Evolutionary conservation across 2,797 vertebrate species (phyloP).

Genomic region (Gallinago solitaria): DNA sequence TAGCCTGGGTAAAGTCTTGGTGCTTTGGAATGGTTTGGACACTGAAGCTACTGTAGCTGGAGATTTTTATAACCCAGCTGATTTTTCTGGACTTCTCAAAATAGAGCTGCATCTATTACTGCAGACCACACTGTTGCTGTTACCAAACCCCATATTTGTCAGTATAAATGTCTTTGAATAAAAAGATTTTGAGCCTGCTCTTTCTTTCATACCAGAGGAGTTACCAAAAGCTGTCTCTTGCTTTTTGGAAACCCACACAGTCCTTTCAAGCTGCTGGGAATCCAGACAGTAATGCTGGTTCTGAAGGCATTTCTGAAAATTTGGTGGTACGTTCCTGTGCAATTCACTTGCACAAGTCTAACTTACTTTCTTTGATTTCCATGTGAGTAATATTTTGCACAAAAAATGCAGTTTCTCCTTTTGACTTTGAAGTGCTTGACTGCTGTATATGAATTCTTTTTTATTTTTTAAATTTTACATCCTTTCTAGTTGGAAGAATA

Average conservation of each 20-base stretch:
- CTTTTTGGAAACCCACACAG: background rate
- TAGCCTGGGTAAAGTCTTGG: background rate
- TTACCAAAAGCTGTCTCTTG: background rate
- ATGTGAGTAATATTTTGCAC: background rate
- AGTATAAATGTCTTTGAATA: background rate
- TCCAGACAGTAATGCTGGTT: background rate
- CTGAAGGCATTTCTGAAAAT: background rate
- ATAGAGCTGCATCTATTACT: background rate
- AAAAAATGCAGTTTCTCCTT: background rate
- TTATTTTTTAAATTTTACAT: background rate
- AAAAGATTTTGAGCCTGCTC: background rate
- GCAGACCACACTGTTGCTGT: background rate
- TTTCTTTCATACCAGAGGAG: background rate
- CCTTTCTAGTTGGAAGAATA: background rate
- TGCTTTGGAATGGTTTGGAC: background rate
- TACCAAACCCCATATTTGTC: background rate
- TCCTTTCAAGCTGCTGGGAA: background rate
- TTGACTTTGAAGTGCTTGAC: background rate
- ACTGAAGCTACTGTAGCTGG: background rate
- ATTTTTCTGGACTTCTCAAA: background rate
- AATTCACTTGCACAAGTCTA: background rate
- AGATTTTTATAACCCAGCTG: background rate
- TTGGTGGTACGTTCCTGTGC: background rate
- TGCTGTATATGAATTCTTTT: background rate
- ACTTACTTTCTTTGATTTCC: background rate